Percentiles rank a stretch among this genome's conserved stretches.
Conservation (phyloP, 2,113 vertebrate genomes). For the Quiscalus mexicanus region DNA sequence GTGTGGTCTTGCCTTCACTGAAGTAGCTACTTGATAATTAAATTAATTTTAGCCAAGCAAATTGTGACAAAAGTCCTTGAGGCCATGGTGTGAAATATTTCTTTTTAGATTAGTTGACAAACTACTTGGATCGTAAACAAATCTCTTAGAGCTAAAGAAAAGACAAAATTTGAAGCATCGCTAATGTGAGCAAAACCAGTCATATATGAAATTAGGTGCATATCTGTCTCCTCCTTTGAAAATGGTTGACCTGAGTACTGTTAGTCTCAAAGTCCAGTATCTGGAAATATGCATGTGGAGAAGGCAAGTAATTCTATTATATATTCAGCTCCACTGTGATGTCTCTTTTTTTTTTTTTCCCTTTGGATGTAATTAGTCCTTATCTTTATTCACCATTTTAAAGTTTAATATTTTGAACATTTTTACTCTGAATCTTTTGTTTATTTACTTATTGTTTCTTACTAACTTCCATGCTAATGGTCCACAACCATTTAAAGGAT, state of each 20-base stretch:
- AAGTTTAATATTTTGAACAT: background rate
- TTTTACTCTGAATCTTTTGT: background rate
- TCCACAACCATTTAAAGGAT: background rate
- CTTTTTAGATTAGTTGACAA: background rate
- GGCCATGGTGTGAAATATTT: background rate
- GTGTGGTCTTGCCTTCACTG: background rate
- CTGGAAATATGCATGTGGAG: background rate
- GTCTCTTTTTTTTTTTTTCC: rapidly evolving
- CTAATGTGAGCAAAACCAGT: background rate
- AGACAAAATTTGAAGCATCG: background rate
- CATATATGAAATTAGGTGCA: background rate
- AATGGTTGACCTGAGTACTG: background rate
- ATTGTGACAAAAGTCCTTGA: background rate
- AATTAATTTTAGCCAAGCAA: background rate
- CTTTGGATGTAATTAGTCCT: background rate
- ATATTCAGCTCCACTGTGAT: background rate
- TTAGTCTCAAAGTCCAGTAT: background rate
- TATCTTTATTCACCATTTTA: background rate
- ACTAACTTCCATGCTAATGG: background rate
- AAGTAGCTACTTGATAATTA: background rate
- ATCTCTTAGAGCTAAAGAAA: background rate
- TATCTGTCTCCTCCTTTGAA: background rate
- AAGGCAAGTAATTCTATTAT: background rate
- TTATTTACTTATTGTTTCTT: background rate
- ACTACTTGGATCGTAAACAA: background rate